These are phyloP conservation scores for Liopterus haemorrhoidalis DNA, from an alignment of 2,888 invertebrate species.

Conservation along the genomic window DNA sequence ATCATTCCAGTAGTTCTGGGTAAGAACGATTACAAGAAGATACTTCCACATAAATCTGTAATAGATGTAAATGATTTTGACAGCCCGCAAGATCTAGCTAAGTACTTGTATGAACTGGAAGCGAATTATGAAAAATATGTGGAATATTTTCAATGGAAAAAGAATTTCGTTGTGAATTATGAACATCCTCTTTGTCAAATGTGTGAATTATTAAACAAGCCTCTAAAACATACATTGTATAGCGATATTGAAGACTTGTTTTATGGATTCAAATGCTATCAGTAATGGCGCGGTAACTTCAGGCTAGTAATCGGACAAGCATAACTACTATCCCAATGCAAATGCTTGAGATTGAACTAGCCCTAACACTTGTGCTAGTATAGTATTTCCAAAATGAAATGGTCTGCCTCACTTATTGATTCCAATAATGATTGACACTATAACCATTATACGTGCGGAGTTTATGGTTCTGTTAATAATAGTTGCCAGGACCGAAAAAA, in stretches of 20 bases:
- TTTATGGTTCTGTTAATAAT: too few relatives aligned
- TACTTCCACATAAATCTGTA: slow-evolving; percentile 49
- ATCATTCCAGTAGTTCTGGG: slow-evolving; percentile 64
- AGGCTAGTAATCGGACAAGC: too few relatives aligned
- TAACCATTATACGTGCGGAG: too few relatives aligned
- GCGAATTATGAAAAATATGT: slow-evolving; percentile 50
- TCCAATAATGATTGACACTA: too few relatives aligned
- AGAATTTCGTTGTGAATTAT: slow-evolving; percentile 33
- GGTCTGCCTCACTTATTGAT: too few relatives aligned
- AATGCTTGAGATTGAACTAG: too few relatives aligned
- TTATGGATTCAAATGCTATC: slow-evolving; percentile 25
- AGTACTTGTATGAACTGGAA: slow-evolving; percentile 49
- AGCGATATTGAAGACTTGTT: slow-evolving; percentile 33
- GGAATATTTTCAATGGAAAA: slow-evolving; percentile 55
- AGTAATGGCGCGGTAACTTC: too few relatives aligned
- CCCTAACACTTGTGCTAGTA: too few relatives aligned
- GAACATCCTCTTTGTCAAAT: slow-evolving; percentile 32
- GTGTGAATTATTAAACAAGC: slow-evolving; percentile 35
- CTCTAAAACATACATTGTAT: slow-evolving; percentile 29
- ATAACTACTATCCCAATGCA: too few relatives aligned
- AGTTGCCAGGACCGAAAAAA: too few relatives aligned
- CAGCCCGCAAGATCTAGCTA: slow-evolving; percentile 47
- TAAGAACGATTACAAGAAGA: slow-evolving; percentile 53
- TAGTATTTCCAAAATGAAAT: too few relatives aligned
- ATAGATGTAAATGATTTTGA: slow-evolving; percentile 54